Base-by-base conservation (phyloP, 2,888 invertebrate genomes). In the Diarsia brunnea region DNA sequence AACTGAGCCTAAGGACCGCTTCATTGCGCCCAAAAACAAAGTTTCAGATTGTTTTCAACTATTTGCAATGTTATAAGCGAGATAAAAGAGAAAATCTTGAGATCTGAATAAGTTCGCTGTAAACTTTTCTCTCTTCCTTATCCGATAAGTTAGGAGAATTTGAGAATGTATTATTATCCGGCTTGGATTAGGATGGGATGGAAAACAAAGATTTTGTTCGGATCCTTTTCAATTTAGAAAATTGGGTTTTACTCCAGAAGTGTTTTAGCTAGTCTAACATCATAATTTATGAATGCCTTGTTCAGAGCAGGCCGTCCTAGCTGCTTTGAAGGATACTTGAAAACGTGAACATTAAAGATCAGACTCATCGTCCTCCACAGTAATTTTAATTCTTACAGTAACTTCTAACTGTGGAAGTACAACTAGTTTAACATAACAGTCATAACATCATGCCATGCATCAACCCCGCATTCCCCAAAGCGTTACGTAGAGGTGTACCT, bases 31-130 rank as follows among this genome's bases (percentile, higher is more conserved):
- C 38, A 72, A 76, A 79, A 81, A 69, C 75, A 71, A 85, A 86
- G 79, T 84, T 85, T 60, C 4, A 60, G 64, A 81, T 65, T 74
- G 70, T 71, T 80, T 80, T 82, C 68, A 85, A 87, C 87, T 87
- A 87, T 85, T 87, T 76, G 61, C 73, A 78, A 81, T 79, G 73
- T 78, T 74, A 63, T 80, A 60, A 60, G 51, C 70, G 72, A 80
- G 85, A 75, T 87, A 79, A 85, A 86, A 84, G 79, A 73, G 69
- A 76, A 79, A 63, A 73, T 81, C 65, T 74, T 53, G 45, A 71
- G 58, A 79, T 78, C 68, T 78, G 38, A 58, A 75, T 63, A 49
- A 73, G 68, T 68, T 53, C 47, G 21, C 21, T 47, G 73, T 38
- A 19, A 73, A 84, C 38, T 81, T 79, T 19, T 1, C 24, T 43